phyloP scores from a whole-genome alignment of 2,113 vertebrate genomes.

The Mormyrus lacerda region DNA sequence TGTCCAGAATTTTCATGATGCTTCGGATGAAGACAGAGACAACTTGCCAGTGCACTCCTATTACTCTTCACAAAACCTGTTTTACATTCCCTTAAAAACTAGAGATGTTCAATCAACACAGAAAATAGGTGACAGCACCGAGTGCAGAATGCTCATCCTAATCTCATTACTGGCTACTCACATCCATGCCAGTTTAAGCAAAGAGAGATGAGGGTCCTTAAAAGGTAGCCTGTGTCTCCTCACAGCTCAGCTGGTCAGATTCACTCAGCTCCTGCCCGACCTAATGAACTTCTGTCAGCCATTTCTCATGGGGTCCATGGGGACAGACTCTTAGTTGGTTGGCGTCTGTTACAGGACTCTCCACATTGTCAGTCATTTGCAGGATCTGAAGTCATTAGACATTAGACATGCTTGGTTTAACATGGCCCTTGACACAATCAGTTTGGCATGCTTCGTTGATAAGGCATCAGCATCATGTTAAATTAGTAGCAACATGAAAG shows the following conservation, averaged over 20 bases:
- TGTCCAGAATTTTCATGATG: neutral
- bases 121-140: neutral
- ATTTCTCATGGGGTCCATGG: neutral
- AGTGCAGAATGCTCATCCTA: neutral
- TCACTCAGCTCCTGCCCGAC: neutral
- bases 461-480: neutral
- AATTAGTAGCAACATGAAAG: neutral
- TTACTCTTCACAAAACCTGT: neutral
- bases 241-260: neutral
- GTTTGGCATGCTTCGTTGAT: neutral
- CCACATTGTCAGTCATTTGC: neutral
- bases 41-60: neutral
- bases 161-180: neutral
- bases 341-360: neutral
- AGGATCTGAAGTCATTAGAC: neutral
- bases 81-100: neutral
- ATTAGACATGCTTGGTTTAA: neutral
- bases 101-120: neutral
- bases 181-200: neutral
- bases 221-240: neutral
- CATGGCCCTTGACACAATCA: neutral
- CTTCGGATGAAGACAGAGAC: neutral
- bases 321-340: neutral
- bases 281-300: neutral
- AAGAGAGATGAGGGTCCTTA: neutral